phyloP scores from a whole-genome alignment of 2,113 vertebrate genomes.

The Urocolius indicus region DNA sequence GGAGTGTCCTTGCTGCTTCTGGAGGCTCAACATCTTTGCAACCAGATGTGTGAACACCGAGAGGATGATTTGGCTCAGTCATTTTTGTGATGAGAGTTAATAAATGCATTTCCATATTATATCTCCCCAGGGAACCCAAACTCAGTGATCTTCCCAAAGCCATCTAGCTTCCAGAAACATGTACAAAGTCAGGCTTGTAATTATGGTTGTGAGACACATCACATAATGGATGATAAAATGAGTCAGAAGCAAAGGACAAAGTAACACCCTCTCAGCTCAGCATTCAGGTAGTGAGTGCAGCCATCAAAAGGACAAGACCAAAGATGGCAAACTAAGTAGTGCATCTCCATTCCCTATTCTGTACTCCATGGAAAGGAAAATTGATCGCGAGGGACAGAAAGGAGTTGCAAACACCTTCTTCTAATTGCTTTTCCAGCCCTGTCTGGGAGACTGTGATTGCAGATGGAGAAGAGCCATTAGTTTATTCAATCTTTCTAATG shows the following conservation, averaged over 20 bases:
- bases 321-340: not conserved
- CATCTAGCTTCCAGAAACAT: not conserved
- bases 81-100: not conserved
- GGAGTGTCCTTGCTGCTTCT: not conserved
- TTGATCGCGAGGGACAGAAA: not conserved
- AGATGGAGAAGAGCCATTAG: not conserved
- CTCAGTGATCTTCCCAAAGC: not conserved
- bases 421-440: not conserved
- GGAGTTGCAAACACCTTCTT: not conserved
- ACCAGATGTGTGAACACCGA: not conserved
- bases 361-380: not conserved
- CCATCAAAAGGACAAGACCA: accelerated
- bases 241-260: not conserved
- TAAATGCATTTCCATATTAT: not conserved
- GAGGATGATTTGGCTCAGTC: not conserved
- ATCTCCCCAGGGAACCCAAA: not conserved
- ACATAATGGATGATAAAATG: not conserved
- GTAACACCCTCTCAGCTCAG: not conserved
- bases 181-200: not conserved
- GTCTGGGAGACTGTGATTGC: not conserved
- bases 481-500: not conserved
- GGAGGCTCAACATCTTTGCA: not conserved
- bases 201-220: not conserved
- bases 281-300: not conserved
- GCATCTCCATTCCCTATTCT: not conserved